Evolutionary conservation across 2,113 vertebrate species (phyloP).

Genomic region (Micromys minutus): DNA sequence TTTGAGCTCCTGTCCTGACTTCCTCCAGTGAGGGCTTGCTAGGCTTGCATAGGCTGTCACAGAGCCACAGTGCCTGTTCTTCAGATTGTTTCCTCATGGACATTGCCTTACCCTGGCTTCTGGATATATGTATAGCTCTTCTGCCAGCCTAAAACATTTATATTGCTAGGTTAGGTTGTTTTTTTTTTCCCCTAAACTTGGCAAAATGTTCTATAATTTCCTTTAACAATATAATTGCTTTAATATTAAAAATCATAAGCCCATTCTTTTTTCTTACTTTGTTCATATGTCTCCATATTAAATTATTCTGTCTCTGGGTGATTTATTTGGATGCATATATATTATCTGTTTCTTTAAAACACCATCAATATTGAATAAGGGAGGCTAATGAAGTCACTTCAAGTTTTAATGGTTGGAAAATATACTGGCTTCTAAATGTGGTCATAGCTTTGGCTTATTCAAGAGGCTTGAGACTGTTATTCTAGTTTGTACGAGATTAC

Average conservation of each 20-base stretch:
- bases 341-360: constrained; percentile 33
- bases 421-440: not conserved
- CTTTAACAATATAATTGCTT: not conserved
- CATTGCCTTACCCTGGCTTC: not conserved
- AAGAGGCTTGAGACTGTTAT: not conserved
- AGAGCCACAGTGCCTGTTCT: not conserved
- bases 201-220: constrained; percentile 13
- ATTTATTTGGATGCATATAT: constrained; percentile 5
- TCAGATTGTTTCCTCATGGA: not conserved
- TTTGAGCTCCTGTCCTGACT: not conserved
- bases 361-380: not conserved
- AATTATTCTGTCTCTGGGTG: constrained; percentile 65
- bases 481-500: not conserved
- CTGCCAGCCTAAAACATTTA: not conserved
- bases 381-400: not conserved
- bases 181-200: not conserved
- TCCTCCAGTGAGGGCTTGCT: not conserved
- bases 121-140: not conserved
- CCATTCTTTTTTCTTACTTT: constrained; percentile 47
- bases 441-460: not conserved
- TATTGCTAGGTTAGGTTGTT: not conserved
- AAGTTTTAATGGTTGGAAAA: constrained; percentile 20
- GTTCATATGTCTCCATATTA: constrained; percentile 30
- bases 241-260: not conserved
- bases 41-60: too few species aligned